Evolutionary conservation across 2,888 invertebrate genomes (phyloP).

Genomic region (Hemistola chrysoprasaria): DNA sequence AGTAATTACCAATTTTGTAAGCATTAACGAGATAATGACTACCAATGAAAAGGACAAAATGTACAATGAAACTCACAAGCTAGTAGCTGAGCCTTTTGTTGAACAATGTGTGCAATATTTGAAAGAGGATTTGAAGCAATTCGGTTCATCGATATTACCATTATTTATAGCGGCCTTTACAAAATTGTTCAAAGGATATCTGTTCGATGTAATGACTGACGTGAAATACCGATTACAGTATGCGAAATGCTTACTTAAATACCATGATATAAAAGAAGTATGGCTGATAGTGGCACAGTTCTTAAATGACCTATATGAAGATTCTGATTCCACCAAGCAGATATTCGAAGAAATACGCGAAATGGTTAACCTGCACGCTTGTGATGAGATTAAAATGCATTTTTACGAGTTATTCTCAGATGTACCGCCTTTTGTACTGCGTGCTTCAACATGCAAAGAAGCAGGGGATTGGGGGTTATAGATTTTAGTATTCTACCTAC

Average conservation of each 20-base stretch:
- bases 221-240: constrained; percentile 9
- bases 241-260: constrained; percentile 11
- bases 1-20: constrained; percentile 11
- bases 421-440: constrained; percentile 3
- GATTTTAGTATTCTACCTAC: too few relatives aligned
- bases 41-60: constrained; percentile 6
- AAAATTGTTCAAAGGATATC: constrained; percentile 8
- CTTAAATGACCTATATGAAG: constrained; percentile 3
- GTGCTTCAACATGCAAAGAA: too few relatives aligned
- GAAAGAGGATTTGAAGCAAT: constrained; percentile 29
- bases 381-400: constrained; percentile 34
- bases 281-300: constrained; percentile 15
- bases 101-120: constrained; percentile 26
- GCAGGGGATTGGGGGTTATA: too few relatives aligned
- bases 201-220: constrained; percentile 1
- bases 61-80: constrained; percentile 18
- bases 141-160: constrained; percentile 24
- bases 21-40: constrained; percentile 7
- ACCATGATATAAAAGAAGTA: constrained; percentile 17
- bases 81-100: constrained; percentile 28
- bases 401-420: constrained; percentile 23
- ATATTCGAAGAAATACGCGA: constrained; percentile 25
- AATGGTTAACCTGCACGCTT: constrained; percentile 30
- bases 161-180: constrained; percentile 26
- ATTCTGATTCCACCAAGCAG: constrained; percentile 10